Conservation (phyloP, 2,888 invertebrate genomes). For the Onthophagus sagittarius region DNA sequence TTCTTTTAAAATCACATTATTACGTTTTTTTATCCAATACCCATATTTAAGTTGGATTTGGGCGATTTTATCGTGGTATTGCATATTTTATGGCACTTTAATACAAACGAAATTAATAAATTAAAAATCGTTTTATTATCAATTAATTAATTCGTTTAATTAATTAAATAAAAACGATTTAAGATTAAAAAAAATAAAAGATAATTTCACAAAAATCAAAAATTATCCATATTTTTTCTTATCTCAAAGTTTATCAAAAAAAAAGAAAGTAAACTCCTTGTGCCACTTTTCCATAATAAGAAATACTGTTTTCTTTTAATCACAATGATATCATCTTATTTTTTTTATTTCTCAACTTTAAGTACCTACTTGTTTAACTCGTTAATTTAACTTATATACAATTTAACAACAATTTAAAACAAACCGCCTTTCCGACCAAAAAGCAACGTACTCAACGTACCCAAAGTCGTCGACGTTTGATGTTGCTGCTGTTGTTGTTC, state of each 20-base stretch:
- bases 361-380: background rate
- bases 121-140: background rate
- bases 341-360: background rate
- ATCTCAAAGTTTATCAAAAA: background rate
- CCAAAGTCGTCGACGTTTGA: constrained; percentile 49
- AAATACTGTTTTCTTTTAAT: constrained; percentile 3
- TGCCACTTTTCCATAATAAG: background rate
- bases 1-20: too few relatives aligned
- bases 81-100: background rate
- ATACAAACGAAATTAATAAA: background rate
- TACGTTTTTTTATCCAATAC: too few relatives aligned
- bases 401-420: constrained; percentile 49
- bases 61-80: too few relatives aligned
- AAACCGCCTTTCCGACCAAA: constrained; percentile 85
- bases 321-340: background rate
- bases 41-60: too few relatives aligned
- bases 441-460: constrained; percentile 73
- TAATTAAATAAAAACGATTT: background rate
- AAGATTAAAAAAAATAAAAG: constrained; percentile 15
- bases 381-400: background rate
- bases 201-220: constrained; percentile 16
- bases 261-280: background rate
- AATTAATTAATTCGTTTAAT: background rate
- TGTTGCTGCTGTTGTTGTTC: constrained; percentile 32
- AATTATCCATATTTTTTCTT: constrained; percentile 21